Evolutionary conservation across 2,888 invertebrate genomes (phyloP).

Genomic region (Pristionchus exspectatus): DNA sequence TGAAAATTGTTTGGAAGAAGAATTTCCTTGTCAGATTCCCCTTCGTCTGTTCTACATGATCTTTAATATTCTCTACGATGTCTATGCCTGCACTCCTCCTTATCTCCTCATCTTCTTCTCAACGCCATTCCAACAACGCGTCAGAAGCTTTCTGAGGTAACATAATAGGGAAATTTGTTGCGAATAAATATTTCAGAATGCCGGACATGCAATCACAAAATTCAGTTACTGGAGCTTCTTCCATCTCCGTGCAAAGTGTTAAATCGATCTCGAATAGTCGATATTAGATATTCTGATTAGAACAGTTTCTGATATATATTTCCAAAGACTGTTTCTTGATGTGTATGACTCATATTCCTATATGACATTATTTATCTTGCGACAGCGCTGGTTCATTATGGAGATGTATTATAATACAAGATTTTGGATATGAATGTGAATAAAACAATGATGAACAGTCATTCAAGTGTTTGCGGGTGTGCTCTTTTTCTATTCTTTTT

Average conservation of each 20-base stretch:
- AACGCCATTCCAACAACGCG: neutral
- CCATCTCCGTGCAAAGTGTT: neutral
- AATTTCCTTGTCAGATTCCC: conserved; percentile 19
- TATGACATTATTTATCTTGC: no score
- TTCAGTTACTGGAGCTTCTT: neutral
- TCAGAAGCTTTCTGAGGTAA: neutral
- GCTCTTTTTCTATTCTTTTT: neutral
- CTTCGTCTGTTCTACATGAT: neutral
- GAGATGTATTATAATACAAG: no score
- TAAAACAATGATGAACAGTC: no score
- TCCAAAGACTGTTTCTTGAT: no score
- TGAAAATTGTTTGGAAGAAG: no score
- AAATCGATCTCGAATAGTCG: neutral
- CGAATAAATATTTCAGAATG: neutral
- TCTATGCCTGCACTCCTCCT: conserved; percentile 33
- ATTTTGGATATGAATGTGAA: no score
- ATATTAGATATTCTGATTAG: neutral
- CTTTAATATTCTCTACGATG: neutral
- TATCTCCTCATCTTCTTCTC: conserved; percentile 31
- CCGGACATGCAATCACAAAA: neutral
- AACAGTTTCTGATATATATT: neutral
- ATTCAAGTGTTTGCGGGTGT: neutral
- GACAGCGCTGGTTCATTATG: no score
- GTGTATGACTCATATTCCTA: no score
- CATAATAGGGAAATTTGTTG: neutral